These are phyloP conservation scores for Temnothorax unifasciatus DNA, from an alignment of 2,888 invertebrate species.

Conservation along the genomic window DNA sequence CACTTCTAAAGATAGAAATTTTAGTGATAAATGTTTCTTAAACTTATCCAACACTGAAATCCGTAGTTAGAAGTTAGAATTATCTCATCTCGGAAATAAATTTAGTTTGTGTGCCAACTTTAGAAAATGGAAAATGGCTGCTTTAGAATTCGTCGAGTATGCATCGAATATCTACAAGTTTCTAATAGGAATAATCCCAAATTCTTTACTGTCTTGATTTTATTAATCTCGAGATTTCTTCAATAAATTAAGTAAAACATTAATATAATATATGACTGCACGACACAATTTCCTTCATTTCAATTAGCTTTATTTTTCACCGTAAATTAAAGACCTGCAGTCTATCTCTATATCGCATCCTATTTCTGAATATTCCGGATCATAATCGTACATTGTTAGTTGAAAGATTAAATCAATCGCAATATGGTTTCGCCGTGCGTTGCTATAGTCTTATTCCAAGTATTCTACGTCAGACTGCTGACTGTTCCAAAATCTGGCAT, in stretches of 20 bases:
- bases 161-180: slow-evolving; percentile 5
- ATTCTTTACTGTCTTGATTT: background rate
- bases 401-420: slow-evolving; percentile 24
- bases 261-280: background rate
- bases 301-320: background rate
- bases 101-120: slow-evolving; percentile 33
- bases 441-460: slow-evolving; percentile 24
- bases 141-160: slow-evolving; percentile 8
- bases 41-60: slow-evolving; percentile 29
- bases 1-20: slow-evolving; percentile 26
- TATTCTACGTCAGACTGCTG: slow-evolving; percentile 18
- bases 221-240: background rate
- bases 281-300: background rate
- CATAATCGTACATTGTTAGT: background rate
- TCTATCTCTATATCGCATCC: background rate
- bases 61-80: slow-evolving; percentile 10
- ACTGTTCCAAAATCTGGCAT: slow-evolving; percentile 18
- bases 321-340: background rate
- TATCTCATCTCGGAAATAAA: slow-evolving; percentile 34
- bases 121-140: slow-evolving; percentile 2
- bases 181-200: background rate
- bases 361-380: background rate
- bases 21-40: slow-evolving; percentile 34
- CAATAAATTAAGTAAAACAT: background rate
- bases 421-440: background rate